Evolutionary conservation across 2,888 invertebrate species (phyloP).

Genomic region (Apocheima hispidaria): DNA sequence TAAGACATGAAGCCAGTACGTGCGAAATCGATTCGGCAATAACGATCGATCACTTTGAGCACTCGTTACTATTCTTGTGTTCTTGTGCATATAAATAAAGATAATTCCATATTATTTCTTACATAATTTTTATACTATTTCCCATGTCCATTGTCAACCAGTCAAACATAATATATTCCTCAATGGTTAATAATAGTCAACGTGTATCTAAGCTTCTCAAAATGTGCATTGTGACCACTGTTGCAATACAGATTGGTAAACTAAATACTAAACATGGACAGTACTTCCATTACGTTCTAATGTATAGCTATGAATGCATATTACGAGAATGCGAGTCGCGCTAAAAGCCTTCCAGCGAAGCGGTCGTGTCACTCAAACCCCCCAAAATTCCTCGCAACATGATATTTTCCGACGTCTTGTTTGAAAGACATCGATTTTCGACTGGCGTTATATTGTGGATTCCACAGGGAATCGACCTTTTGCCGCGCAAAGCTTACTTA

Average conservation of each 20-base stretch:
- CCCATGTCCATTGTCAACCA: background rate
- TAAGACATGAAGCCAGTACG: constrained; percentile 47
- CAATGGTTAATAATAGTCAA: background rate
- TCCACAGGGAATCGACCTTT: constrained; percentile 59
- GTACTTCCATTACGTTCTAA: background rate
- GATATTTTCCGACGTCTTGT: constrained; percentile 64
- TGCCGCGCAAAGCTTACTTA: constrained; percentile 49
- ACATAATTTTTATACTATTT: no score
- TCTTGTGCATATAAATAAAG: constrained; percentile 45
- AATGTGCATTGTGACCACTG: background rate
- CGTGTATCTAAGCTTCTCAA: background rate
- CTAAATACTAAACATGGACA: background rate
- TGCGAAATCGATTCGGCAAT: constrained; percentile 45
- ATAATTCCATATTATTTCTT: no score
- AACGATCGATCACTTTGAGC: background rate
- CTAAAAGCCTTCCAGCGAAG: constrained; percentile 58
- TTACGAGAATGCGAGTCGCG: constrained; percentile 29
- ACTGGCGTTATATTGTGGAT: constrained; percentile 57
- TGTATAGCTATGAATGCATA: constrained; percentile 9
- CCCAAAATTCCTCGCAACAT: constrained; percentile 63
- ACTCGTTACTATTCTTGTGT: background rate
- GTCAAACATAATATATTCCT: background rate
- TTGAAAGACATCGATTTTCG: constrained; percentile 58
- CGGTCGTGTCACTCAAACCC: constrained; percentile 63
- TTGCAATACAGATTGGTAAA: no score